Percentiles rank a stretch among this genome's conserved stretches.
These are phyloP conservation scores for Tenualosa ilisha DNA, from an alignment of 2,797 vertebrate species.

Conservation along the genomic window DNA sequence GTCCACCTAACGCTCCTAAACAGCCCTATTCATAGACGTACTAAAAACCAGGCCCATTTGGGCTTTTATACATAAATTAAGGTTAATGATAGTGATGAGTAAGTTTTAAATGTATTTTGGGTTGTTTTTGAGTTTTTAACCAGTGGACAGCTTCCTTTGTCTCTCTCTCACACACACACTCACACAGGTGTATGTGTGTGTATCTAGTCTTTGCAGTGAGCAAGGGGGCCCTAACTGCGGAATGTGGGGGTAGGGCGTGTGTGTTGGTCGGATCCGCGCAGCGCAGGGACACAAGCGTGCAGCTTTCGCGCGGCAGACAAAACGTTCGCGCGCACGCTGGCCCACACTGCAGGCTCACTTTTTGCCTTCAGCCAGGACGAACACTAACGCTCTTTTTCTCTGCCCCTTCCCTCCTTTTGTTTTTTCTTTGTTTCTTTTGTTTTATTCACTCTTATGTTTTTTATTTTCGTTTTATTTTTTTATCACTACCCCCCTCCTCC, in stretches of 20 bases:
- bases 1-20: neutral
- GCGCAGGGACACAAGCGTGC: constrained; percentile 96
- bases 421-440: constrained; percentile 72
- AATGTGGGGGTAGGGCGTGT: constrained; percentile 88
- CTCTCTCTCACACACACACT: neutral
- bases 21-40: neutral
- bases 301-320: constrained; percentile 92
- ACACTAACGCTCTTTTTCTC: constrained; percentile 84
- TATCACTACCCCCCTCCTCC: constrained; percentile 41
- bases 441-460: constrained; percentile 77
- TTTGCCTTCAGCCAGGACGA: constrained; percentile 86
- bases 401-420: constrained; percentile 67
- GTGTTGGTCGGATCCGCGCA: constrained; percentile 94
- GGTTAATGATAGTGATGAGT: no score
- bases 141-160: neutral
- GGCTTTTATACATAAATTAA: neutral
- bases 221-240: constrained; percentile 81
- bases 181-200: neutral
- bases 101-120: neutral
- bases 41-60: neutral
- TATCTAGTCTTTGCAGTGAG: neutral
- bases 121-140: constrained; percentile 6
- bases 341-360: constrained; percentile 99
- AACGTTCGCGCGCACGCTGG: constrained; percentile 83
- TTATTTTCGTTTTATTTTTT: constrained; percentile 56